A percentile compares a stretch with the other conserved stretches of the same genome.
Evolutionary conservation across 1,140 invertebrate species (phyloP).

Genomic region (Reticulitermes speratus): DNA sequence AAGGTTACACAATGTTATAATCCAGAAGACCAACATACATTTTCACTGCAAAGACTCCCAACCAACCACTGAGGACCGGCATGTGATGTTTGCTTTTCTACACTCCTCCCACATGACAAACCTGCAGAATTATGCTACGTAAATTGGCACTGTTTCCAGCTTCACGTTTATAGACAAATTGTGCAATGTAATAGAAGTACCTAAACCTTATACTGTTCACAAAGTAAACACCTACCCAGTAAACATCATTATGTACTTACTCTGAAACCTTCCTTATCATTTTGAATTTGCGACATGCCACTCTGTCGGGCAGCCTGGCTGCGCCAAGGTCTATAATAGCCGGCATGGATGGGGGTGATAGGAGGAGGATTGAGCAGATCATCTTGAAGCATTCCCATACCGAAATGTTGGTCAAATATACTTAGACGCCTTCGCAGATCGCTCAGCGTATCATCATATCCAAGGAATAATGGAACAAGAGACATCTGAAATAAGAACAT

Average conservation of each 20-base stretch:
- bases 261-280: constrained; percentile 35
- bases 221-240: background rate
- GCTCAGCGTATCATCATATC: constrained; percentile 34
- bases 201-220: background rate
- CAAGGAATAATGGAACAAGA: background rate
- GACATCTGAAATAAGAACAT: background rate
- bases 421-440: constrained; percentile 43
- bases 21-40: too few species aligned
- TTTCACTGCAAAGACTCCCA: too few species aligned
- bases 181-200: too few species aligned
- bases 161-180: too few species aligned
- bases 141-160: too few species aligned
- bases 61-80: too few species aligned
- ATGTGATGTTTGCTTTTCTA: too few species aligned
- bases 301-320: constrained; percentile 30
- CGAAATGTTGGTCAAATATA: constrained; percentile 44
- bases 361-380: constrained; percentile 40
- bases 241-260: constrained; percentile 34
- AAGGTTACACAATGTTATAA: too few species aligned
- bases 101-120: too few species aligned
- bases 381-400: constrained; percentile 40
- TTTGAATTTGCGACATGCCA: constrained; percentile 35
- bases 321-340: constrained; percentile 39
- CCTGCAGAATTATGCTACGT: too few species aligned
- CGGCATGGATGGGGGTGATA: constrained; percentile 32